A percentile compares a stretch with the other conserved stretches of the same genome.
Evolutionary conservation across 2,113 vertebrate genomes (phyloP).

Genomic region (Aptenodytes patagonicus): DNA sequence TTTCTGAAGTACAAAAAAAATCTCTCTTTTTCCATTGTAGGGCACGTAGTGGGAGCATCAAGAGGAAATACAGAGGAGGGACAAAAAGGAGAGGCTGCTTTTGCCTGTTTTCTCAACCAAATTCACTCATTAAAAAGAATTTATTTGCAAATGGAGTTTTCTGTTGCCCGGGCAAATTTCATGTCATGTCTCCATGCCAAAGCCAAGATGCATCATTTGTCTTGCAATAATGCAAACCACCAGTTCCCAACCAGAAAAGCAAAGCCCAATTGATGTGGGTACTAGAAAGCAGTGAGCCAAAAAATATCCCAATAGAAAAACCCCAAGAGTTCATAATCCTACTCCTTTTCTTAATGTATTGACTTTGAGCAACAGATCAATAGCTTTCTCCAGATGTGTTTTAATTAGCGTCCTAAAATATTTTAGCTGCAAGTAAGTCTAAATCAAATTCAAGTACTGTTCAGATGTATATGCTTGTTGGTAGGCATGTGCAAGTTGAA

Average conservation of each 20-base stretch:
- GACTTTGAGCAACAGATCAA: background rate
- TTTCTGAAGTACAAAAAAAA: background rate
- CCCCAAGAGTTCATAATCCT: background rate
- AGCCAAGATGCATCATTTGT: background rate
- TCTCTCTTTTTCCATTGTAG: background rate
- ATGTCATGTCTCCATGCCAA: fast-evolving
- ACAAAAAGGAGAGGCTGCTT: background rate
- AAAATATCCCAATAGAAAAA: background rate
- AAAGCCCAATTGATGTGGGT: background rate
- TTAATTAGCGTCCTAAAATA: background rate
- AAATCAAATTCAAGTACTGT: background rate
- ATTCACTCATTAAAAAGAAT: background rate
- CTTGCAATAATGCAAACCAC: background rate
- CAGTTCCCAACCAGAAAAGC: background rate
- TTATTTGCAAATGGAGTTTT: background rate
- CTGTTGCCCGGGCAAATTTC: background rate
- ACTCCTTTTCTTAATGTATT: background rate
- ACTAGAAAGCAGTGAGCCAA: background rate
- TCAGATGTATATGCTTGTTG: background rate
- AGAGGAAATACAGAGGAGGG: background rate
- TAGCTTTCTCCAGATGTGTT: background rate
- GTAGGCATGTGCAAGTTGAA: background rate
- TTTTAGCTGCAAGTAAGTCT: background rate
- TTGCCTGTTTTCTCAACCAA: background rate
- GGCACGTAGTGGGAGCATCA: fast-evolving